Conservation (phyloP, 2,888 invertebrate species). For the Elaeidobius kamerunicus region DNA sequence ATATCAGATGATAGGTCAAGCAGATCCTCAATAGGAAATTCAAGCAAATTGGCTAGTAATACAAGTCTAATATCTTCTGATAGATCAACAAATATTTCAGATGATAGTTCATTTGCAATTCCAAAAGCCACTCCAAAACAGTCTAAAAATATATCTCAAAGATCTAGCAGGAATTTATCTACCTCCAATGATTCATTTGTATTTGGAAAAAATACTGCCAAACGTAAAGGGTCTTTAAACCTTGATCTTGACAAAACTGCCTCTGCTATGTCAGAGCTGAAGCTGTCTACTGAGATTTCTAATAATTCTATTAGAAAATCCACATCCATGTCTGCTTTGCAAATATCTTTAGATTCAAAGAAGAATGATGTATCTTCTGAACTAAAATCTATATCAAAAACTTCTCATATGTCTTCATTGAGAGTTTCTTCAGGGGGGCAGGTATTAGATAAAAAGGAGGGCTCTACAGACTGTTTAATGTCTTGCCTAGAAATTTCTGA, state of each 20-base stretch:
- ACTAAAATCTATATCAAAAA: not conserved
- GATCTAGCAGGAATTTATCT: conserved; percentile 2
- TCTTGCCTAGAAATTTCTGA: not conserved
- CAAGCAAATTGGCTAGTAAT: too few relatives aligned
- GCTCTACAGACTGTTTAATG: not conserved
- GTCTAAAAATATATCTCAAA: not conserved
- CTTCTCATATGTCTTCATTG: conserved; percentile 19
- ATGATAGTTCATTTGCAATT: conserved; percentile 5
- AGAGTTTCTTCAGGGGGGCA: conserved; percentile 3
- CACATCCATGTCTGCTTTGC: conserved; percentile 4
- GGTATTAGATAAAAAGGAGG: not conserved
- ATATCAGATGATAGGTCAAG: not conserved
- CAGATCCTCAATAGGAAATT: too few relatives aligned
- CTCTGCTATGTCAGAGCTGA: conserved; percentile 19
- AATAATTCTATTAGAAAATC: conserved; percentile 15
- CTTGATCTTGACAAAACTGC: conserved; percentile 1
- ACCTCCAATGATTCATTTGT: conserved; percentile 10
- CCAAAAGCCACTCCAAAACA: not conserved
- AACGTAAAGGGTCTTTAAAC: not conserved
- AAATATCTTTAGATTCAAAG: conserved; percentile 10
- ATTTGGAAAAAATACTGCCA: conserved; percentile 14
- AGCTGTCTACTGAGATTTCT: conserved; percentile 9
- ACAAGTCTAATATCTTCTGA: conserved; percentile 6
- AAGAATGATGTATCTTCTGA: too few relatives aligned
- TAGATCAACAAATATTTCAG: conserved; percentile 18